phyloP scores from a whole-genome alignment of 2,113 vertebrate genomes.

The Rhipidura dahli region DNA sequence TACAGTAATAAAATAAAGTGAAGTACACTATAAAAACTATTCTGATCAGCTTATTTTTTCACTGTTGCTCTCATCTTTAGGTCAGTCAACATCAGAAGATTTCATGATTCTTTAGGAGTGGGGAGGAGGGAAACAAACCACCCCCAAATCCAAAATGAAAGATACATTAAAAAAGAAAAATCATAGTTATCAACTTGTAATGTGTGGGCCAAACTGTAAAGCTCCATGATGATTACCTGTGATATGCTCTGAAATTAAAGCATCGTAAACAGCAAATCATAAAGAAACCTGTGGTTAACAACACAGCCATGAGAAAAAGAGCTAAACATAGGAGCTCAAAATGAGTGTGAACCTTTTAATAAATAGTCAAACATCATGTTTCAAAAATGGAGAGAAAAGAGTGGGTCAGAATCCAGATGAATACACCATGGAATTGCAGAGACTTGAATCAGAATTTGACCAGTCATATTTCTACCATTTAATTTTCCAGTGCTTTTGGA shows the following conservation, averaged over 20 bases:
- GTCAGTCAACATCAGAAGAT: neutral
- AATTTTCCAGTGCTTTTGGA: neutral
- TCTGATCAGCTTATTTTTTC: neutral
- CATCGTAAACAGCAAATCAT: neutral
- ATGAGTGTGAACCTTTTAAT: neutral
- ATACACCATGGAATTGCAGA: neutral
- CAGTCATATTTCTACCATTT: neutral
- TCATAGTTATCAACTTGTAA: neutral
- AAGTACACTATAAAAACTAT: neutral
- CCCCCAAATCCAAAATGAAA: neutral
- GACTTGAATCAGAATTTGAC: neutral
- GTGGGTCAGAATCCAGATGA: neutral
- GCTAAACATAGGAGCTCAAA: neutral
- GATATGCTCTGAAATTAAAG: neutral
- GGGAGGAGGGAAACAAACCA: neutral
- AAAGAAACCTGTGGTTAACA: neutral
- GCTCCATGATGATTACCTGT: neutral
- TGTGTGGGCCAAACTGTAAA: neutral
- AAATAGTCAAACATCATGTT: neutral
- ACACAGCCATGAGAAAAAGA: neutral
- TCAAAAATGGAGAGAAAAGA: neutral
- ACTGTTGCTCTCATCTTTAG: neutral
- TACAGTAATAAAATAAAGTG: neutral
- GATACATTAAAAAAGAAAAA: neutral
- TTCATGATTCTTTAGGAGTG: neutral